phyloP scores from a whole-genome alignment of 92 coral and sea anemone genomes.

The Phenganax subtilis region DNA sequence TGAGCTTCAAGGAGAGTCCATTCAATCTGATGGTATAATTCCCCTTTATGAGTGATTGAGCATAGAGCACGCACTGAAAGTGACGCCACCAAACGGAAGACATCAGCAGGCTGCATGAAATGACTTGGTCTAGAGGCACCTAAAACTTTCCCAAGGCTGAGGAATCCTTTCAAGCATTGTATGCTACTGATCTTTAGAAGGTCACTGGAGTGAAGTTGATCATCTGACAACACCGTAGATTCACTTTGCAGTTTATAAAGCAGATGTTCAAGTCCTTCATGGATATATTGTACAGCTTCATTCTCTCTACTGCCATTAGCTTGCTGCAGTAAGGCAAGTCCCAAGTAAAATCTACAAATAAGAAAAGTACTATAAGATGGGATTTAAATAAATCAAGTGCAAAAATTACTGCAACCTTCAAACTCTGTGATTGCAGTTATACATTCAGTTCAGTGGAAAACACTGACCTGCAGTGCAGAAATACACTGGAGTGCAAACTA shows the following conservation, averaged over 20 bases:
- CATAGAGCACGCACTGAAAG: conserved; percentile 18
- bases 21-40: conserved; percentile 72
- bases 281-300: conserved; percentile 66
- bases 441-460: too few relatives aligned
- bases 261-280: conserved; percentile 75
- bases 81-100: conserved; percentile 12
- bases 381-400: background rate
- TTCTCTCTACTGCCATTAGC: conserved; percentile 55
- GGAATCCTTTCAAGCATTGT: conserved; percentile 70
- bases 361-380: background rate
- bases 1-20: conserved; percentile 76
- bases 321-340: conserved; percentile 69
- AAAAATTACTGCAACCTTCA: too few relatives aligned
- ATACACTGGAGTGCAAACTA: too few relatives aligned
- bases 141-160: conserved; percentile 52
- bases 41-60: conserved; percentile 41
- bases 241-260: conserved; percentile 48
- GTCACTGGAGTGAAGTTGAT: conserved; percentile 47
- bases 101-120: conserved; percentile 17
- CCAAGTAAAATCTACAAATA: conserved; percentile 63
- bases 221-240: conserved; percentile 20
- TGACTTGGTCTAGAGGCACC: background rate
- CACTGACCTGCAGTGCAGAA: too few relatives aligned
- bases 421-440: too few relatives aligned
- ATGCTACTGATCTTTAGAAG: conserved; percentile 56